Conservation (phyloP, 64 coral and sea anemone species). For the Porites australiensis region DNA sequence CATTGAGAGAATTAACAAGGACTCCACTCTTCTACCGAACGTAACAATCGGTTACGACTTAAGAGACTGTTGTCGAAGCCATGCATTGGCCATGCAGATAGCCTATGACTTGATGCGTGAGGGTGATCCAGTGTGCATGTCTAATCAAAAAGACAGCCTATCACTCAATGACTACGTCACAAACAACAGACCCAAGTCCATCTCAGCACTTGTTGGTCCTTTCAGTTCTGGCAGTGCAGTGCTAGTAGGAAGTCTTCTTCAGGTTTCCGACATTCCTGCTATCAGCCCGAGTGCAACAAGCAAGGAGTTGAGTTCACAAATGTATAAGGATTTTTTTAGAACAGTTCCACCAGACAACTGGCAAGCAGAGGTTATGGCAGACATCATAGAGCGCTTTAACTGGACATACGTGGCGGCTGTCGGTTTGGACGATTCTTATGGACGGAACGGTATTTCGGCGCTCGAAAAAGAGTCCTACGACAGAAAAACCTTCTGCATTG, state of each 20-base stretch:
- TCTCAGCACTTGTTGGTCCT: constrained; percentile 31
- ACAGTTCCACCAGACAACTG: constrained; percentile 81
- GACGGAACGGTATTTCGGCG: constrained; percentile 61
- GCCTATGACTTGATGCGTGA: background rate
- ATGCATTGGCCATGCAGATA: constrained; percentile 4
- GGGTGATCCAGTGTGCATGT: background rate
- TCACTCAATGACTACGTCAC: background rate
- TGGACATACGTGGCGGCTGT: constrained; percentile 84
- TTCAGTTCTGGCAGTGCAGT: constrained; percentile 45
- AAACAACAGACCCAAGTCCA: background rate
- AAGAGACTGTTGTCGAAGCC: constrained; percentile 10
- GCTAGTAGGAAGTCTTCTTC: constrained; percentile 39
- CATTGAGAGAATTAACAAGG: constrained; percentile 23
- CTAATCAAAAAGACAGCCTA: background rate
- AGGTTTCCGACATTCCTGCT: constrained; percentile 42
- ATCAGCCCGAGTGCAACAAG: constrained; percentile 57
- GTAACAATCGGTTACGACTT: constrained; percentile 11
- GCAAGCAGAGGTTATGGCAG: constrained; percentile 76
- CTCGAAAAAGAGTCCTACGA: constrained; percentile 28
- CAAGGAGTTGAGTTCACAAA: constrained; percentile 25
- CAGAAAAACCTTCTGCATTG: constrained; percentile 49
- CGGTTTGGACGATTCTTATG: constrained; percentile 74
- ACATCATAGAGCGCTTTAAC: constrained; percentile 62
- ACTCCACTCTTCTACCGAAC: background rate
- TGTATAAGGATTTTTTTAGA: constrained; percentile 77